Conservation (phyloP, 1,140 invertebrate genomes). For the Calliopsis andreniformis region DNA sequence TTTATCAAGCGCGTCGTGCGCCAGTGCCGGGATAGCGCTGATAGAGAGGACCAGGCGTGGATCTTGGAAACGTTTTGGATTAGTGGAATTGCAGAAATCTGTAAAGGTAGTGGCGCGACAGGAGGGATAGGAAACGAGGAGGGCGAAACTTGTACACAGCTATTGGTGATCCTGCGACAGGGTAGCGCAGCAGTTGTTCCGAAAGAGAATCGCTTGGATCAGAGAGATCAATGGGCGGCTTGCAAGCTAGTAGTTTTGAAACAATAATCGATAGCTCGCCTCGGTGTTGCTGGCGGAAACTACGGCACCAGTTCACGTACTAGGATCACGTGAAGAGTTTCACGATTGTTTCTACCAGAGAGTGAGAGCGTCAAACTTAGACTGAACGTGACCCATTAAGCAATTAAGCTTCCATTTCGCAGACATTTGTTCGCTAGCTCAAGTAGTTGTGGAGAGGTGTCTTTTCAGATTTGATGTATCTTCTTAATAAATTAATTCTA, state of each 20-base stretch:
- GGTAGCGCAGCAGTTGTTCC: neutral
- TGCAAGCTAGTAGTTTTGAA: slow-evolving; percentile 10
- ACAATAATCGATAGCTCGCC: slow-evolving; percentile 20
- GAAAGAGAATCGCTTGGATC: slow-evolving; percentile 23
- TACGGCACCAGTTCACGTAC: neutral
- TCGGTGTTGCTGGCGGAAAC: neutral
- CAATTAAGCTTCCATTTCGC: too few relatives aligned
- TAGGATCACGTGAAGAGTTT: neutral
- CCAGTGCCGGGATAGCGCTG: neutral
- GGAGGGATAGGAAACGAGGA: neutral
- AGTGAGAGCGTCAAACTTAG: neutral
- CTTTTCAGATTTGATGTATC: too few relatives aligned
- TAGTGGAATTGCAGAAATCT: slow-evolving; percentile 10
- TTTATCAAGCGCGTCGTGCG: too few relatives aligned
- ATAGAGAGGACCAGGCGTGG: neutral
- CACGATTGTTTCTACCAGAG: neutral
- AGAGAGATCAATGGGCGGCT: slow-evolving; percentile 19
- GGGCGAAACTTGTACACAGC: slow-evolving; percentile 8
- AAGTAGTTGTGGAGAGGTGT: too few relatives aligned
- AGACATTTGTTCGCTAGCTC: too few relatives aligned
- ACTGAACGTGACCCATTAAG: neutral
- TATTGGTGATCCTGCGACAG: slow-evolving; percentile 26
- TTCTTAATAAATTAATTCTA: too few relatives aligned
- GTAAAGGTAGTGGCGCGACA: neutral
- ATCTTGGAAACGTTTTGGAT: neutral